phyloP scores from a whole-genome alignment of 1,140 invertebrate genomes.

The Rhyzopertha dominica region DNA sequence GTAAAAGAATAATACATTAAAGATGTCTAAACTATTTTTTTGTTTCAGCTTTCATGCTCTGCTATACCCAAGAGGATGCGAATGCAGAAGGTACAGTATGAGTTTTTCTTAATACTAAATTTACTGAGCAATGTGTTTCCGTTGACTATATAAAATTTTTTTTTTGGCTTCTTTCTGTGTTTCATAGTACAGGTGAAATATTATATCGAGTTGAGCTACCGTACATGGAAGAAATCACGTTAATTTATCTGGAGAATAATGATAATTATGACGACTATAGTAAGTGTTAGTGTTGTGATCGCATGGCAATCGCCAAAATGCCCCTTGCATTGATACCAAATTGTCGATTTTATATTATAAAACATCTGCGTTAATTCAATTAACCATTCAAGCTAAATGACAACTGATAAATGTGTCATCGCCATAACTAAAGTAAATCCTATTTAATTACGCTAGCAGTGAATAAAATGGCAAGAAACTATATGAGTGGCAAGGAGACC shows the following conservation, averaged over 20 bases:
- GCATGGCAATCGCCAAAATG: conserved; percentile 42
- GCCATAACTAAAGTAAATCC: too few species aligned
- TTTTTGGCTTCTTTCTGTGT: conserved; percentile 55
- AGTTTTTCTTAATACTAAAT: too few species aligned
- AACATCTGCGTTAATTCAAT: too few species aligned
- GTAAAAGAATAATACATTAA: too few species aligned
- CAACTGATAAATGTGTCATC: too few species aligned
- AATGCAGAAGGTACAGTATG: conserved; percentile 76
- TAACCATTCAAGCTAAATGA: too few species aligned
- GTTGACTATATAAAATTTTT: conserved; percentile 45
- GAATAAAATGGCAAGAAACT: too few species aligned
- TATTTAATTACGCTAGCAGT: too few species aligned
- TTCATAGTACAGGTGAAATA: conserved; percentile 74
- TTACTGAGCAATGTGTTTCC: conserved; percentile 15
- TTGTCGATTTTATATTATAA: too few species aligned
- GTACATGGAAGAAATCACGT: conserved; percentile 83
- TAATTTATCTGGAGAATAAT: conserved; percentile 80
- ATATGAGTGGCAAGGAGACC: too few species aligned
- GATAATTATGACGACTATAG: conserved; percentile 59
- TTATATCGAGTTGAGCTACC: conserved; percentile 84
- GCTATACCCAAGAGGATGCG: conserved; percentile 84
- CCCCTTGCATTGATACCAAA: conserved; percentile 31
- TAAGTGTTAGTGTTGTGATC: conserved; percentile 56
- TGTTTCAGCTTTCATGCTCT: conserved; percentile 86
- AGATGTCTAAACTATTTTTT: too few species aligned